These are phyloP conservation scores for Emmelina monodactyla DNA, from an alignment of 2,888 invertebrate species.

Conservation along the genomic window DNA sequence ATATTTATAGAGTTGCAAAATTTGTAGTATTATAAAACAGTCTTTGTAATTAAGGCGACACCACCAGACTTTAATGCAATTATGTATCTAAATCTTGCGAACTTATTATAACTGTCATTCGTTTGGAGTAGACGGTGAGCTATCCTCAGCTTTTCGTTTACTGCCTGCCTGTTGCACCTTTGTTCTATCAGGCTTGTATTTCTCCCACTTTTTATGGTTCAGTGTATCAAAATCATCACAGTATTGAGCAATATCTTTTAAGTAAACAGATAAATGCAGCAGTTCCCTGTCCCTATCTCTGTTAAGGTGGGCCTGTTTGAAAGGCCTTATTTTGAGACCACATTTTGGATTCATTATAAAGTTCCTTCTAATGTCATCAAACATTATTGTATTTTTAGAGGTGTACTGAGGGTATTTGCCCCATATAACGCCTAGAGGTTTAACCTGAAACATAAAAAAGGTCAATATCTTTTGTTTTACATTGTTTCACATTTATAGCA, in stretches of 20 bases:
- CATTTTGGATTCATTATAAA: constrained; percentile 98
- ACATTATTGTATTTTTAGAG: constrained; percentile 95
- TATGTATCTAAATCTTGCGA: too few relatives aligned
- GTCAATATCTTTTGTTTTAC: neutral
- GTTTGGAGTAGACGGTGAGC: constrained; percentile 33
- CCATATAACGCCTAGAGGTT: constrained; percentile 97
- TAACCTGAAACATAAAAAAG: constrained; percentile 67
- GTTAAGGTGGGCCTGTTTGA: constrained; percentile 89
- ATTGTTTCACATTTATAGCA: neutral
- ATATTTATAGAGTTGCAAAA: too few relatives aligned
- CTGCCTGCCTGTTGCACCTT: constrained; percentile 36
- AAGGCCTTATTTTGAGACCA: constrained; percentile 89
- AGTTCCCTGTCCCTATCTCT: constrained; percentile 85
- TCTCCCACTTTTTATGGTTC: constrained; percentile 94
- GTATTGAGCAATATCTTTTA: constrained; percentile 81
- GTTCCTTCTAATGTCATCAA: constrained; percentile 94
- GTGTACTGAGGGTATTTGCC: constrained; percentile 91
- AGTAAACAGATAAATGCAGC: constrained; percentile 79
- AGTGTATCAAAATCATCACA: constrained; percentile 83
- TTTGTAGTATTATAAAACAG: too few relatives aligned
- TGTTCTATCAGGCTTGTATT: constrained; percentile 66
- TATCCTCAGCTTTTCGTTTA: constrained; percentile 58
- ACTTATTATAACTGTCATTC: constrained; percentile 54
- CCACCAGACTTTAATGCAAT: too few relatives aligned
- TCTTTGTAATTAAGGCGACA: too few relatives aligned